A percentile compares a stretch with the other conserved stretches of the same genome.
Conservation (phyloP, 1,140 invertebrate genomes). For the Aricia agestis region DNA sequence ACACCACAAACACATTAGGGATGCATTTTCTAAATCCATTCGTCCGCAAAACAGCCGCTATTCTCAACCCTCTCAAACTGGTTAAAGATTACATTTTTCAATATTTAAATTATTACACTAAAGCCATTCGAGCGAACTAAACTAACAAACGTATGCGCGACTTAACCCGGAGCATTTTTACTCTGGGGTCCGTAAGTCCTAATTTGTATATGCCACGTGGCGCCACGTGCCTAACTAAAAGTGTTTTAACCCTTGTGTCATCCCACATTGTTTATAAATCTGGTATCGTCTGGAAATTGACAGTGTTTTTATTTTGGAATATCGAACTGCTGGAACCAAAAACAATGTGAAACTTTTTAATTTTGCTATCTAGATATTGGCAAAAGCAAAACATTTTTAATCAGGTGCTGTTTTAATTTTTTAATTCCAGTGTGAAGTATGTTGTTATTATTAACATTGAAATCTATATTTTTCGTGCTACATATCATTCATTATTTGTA, state of each 20-base stretch:
- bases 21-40: not conserved
- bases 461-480: too few relatives aligned
- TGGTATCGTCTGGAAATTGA: not conserved
- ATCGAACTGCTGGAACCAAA: not conserved
- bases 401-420: too few relatives aligned
- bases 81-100: slow-evolving; percentile 15
- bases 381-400: too few relatives aligned
- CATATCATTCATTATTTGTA: too few relatives aligned
- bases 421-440: not conserved
- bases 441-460: too few relatives aligned
- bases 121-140: slow-evolving; percentile 37
- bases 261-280: slow-evolving; percentile 6
- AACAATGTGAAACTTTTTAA: too few relatives aligned
- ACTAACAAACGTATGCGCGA: slow-evolving; percentile 61
- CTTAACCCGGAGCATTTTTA: slow-evolving; percentile 43
- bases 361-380: too few relatives aligned
- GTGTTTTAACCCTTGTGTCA: slow-evolving; percentile 23
- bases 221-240: slow-evolving; percentile 40
- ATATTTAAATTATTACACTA: slow-evolving; percentile 44
- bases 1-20: too few relatives aligned
- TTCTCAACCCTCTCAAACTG: not conserved
- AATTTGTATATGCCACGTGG: slow-evolving; percentile 58
- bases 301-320: not conserved
- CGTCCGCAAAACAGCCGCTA: not conserved
- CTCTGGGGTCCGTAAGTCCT: slow-evolving; percentile 46